Evolutionary conservation across 2,113 vertebrate genomes (phyloP).

Genomic region (Aythya baeri): DNA sequence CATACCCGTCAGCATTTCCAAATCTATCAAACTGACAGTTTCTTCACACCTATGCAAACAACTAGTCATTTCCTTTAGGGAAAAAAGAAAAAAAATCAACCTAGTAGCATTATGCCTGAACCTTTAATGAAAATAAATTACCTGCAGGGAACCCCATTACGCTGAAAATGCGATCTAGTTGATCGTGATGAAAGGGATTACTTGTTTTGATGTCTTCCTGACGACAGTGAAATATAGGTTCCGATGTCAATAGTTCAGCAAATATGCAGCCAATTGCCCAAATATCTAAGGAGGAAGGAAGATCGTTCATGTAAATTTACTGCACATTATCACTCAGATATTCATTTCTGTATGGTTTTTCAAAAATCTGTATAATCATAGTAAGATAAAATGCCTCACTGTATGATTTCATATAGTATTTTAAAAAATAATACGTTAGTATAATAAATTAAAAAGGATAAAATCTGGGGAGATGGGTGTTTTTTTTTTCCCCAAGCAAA

Average conservation of each 20-base stretch:
- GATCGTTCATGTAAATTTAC: slow-evolving; percentile 7
- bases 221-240: slow-evolving; percentile 98
- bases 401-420: not conserved
- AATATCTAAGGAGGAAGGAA: slow-evolving; percentile 84
- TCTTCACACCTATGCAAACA: not conserved
- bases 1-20: not conserved
- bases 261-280: slow-evolving; percentile 99
- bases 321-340: not conserved
- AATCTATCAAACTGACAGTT: slow-evolving; percentile 20
- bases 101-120: not conserved
- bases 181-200: slow-evolving; percentile 98
- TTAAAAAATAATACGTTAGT: not conserved
- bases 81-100: not conserved
- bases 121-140: slow-evolving; percentile 72
- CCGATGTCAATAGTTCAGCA: slow-evolving; percentile 95
- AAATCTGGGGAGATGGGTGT: not conserved
- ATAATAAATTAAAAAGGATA: not conserved
- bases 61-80: not conserved
- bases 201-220: slow-evolving; percentile 99
- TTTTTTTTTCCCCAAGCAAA: not conserved
- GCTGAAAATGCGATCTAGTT: slow-evolving; percentile 97
- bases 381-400: not conserved
- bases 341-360: not conserved
- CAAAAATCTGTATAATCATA: not conserved
- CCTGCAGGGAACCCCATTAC: slow-evolving; percentile 99